Conservation (phyloP, 2,888 invertebrate species). For the Hirtodrosophila trivittata region DNA sequence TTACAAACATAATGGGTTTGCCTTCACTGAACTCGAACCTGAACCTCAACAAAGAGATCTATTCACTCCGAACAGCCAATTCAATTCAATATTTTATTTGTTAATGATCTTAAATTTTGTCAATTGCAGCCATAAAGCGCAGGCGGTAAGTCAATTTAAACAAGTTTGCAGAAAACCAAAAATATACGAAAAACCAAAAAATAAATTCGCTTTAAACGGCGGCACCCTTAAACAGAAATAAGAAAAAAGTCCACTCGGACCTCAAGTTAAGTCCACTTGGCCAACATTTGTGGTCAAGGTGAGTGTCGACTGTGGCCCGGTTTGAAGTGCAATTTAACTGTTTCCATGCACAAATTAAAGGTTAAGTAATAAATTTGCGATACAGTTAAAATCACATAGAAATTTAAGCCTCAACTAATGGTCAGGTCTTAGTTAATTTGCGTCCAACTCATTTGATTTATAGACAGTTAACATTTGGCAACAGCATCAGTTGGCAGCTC, state of each 20-base stretch:
- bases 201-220: constrained; percentile 44
- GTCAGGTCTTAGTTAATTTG: constrained; percentile 5
- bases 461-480: constrained; percentile 27
- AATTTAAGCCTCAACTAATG: constrained; percentile 20
- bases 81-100: constrained; percentile 31
- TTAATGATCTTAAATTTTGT: constrained; percentile 44
- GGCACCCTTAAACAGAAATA: constrained; percentile 44
- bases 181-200: constrained; percentile 12
- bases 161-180: constrained; percentile 19
- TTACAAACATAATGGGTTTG: constrained; percentile 20
- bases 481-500: constrained; percentile 5
- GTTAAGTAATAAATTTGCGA: constrained; percentile 45
- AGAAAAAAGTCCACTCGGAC: constrained; percentile 10
- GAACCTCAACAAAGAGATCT: constrained; percentile 39
- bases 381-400: neutral
- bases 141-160: constrained; percentile 36
- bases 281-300: constrained; percentile 52
- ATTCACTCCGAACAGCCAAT: constrained; percentile 24
- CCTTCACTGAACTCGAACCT: constrained; percentile 16
- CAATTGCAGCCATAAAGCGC: constrained; percentile 50
- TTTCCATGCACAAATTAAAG: constrained; percentile 49
- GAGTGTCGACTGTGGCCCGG: constrained; percentile 36
- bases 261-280: constrained; percentile 40
- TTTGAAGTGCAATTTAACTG: constrained; percentile 34
- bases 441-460: constrained; percentile 38